Evolutionary conservation across 2,888 invertebrate species (phyloP).

Genomic region (Sycophila texana): DNA sequence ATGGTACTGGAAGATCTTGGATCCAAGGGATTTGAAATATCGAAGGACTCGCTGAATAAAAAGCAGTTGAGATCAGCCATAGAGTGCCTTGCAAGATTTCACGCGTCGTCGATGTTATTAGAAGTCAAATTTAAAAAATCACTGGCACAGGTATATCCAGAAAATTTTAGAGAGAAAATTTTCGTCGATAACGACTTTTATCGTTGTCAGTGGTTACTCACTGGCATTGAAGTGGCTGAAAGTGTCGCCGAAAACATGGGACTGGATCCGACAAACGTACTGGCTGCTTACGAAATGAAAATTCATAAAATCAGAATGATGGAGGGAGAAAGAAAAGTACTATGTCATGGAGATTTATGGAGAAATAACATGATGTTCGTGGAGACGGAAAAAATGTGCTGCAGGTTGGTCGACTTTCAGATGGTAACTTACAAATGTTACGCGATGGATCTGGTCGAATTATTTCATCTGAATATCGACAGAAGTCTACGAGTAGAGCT

Average conservation of each 20-base stretch:
- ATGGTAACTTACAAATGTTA: slow-evolving; percentile 18
- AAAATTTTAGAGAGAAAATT: slow-evolving; percentile 3
- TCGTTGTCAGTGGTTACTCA: slow-evolving; percentile 11
- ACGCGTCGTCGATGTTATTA: slow-evolving; percentile 65
- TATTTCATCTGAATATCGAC: slow-evolving; percentile 24
- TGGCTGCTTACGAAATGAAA: slow-evolving; percentile 1
- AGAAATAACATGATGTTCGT: slow-evolving; percentile 43
- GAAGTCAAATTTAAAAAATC: slow-evolving; percentile 53
- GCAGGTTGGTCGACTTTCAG: slow-evolving; percentile 41
- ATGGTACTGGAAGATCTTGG: slow-evolving; percentile 38
- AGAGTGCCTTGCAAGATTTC: slow-evolving; percentile 63
- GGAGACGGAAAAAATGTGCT: background rate
- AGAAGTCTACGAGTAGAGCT: background rate
- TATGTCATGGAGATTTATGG: slow-evolving; percentile 46
- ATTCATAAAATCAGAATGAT: background rate
- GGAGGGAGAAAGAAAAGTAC: slow-evolving; percentile 3
- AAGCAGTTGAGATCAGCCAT: slow-evolving; percentile 61
- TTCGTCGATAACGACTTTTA: background rate
- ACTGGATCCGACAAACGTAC: background rate
- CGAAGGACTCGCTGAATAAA: slow-evolving; percentile 8
- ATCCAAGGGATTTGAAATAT: background rate
- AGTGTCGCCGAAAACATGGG: background rate
- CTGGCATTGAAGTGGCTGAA: slow-evolving; percentile 29
- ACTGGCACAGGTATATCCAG: background rate
- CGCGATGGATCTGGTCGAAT: slow-evolving; percentile 18